A percentile compares a stretch with the other conserved stretches of the same genome.
These are phyloP conservation scores for Phainopepla nitens DNA, from an alignment of 2,113 vertebrate genomes.

Conservation along the genomic window DNA sequence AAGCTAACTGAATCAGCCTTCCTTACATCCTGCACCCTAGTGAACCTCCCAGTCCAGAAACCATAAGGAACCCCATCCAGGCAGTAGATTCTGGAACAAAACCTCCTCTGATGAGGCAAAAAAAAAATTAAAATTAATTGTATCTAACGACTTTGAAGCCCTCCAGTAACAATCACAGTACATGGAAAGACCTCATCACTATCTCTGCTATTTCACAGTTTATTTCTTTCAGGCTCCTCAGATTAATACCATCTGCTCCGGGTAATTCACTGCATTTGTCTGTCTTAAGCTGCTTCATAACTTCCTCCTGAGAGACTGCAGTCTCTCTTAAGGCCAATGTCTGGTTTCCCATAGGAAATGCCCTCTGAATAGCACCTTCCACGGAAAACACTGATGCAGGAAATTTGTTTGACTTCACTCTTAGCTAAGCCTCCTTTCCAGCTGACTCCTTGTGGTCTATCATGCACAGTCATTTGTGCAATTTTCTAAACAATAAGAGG, in stretches of 20 bases:
- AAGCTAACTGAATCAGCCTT: background rate
- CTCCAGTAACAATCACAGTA: background rate
- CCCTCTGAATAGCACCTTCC: constrained; percentile 34
- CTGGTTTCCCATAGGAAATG: constrained; percentile 51
- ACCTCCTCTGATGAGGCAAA: background rate
- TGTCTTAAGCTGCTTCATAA: constrained; percentile 26
- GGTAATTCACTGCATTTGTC: constrained; percentile 25
- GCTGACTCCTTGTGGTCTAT: background rate
- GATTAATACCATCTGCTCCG: constrained; percentile 59
- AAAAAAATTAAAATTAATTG: background rate
- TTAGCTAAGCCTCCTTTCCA: background rate
- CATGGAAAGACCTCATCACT: background rate
- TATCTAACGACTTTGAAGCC: background rate
- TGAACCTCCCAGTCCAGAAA: background rate
- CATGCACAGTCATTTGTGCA: background rate
- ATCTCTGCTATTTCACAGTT: constrained; percentile 6
- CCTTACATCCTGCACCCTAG: background rate
- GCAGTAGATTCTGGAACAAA: background rate
- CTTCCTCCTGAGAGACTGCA: constrained; percentile 27
- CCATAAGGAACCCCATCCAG: background rate
- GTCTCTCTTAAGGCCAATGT: background rate
- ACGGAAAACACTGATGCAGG: background rate
- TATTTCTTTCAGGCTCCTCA: constrained; percentile 33
- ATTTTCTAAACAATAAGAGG: background rate
- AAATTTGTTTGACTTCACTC: constrained; percentile 23